A percentile compares a stretch with the other conserved stretches of the same genome.
These are phyloP conservation scores for Ophion costatus DNA, from an alignment of 2,888 invertebrate species.

Conservation along the genomic window DNA sequence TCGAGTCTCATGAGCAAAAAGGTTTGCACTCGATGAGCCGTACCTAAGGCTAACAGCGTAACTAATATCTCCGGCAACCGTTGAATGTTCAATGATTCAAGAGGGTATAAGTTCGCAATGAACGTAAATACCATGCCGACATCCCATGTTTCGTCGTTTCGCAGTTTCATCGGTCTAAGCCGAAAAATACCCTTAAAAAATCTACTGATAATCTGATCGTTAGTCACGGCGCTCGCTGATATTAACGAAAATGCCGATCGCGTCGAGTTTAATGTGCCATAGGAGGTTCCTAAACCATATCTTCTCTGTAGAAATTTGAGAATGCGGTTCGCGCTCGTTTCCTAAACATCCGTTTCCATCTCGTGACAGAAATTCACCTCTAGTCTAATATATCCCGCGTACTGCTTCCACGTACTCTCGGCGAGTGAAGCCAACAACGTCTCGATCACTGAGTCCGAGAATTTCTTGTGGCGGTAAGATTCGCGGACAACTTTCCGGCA, in stretches of 20 bases:
- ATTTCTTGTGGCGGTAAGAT: conserved; percentile 40
- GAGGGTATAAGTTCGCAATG: conserved; percentile 34
- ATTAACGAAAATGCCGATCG: conserved; percentile 51
- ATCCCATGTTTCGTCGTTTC: conserved; percentile 55
- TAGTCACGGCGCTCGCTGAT: conserved; percentile 27
- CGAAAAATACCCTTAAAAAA: conserved; percentile 62
- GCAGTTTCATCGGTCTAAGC: conserved; percentile 48
- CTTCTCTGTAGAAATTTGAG: conserved; percentile 36
- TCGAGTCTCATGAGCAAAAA: conserved; percentile 54
- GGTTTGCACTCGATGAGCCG: conserved; percentile 56
- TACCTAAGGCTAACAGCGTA: conserved; percentile 54
- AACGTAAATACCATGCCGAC: conserved; percentile 35
- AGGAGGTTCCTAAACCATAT: conserved; percentile 31
- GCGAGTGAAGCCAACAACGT: conserved; percentile 45
- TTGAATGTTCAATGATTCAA: conserved; percentile 47
- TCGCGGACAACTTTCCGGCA: conserved; percentile 44
- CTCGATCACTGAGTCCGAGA: conserved; percentile 53
- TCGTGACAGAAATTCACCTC: conserved; percentile 40
- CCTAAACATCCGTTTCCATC: conserved; percentile 26
- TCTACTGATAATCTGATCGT: conserved; percentile 48
- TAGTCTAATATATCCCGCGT: conserved; percentile 33
- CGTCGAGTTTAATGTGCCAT: conserved; percentile 38
- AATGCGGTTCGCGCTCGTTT: conserved; percentile 32
- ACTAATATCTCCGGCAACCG: conserved; percentile 51
- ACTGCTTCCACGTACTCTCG: conserved; percentile 41